Evolutionary conservation across 1,140 invertebrate species (phyloP).

Genomic region (Zaprionus gabonicus): DNA sequence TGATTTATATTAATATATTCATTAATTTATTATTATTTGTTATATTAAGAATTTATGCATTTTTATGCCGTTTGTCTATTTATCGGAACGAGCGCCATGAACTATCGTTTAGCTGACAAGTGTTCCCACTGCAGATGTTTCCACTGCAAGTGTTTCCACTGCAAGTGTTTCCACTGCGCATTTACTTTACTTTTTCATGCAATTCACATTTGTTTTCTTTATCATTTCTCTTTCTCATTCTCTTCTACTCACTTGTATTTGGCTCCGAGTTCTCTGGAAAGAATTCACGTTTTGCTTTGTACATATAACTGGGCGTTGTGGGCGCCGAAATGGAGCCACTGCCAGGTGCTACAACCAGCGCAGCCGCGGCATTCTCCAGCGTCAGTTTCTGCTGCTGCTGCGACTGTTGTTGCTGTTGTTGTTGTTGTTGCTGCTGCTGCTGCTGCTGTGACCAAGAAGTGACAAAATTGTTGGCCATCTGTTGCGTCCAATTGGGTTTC

Average conservation of each 20-base stretch:
- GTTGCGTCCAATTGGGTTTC: constrained; percentile 77
- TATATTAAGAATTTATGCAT: too few species aligned
- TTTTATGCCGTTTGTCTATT: neutral
- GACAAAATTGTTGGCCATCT: constrained; percentile 80
- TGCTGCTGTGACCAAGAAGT: constrained; percentile 83
- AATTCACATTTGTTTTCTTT: neutral
- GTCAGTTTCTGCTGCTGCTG: constrained; percentile 66
- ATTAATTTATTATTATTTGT: too few species aligned
- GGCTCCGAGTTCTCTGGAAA: constrained; percentile 91
- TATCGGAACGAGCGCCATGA: neutral
- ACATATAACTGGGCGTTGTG: constrained; percentile 82
- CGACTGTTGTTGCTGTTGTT: constrained; percentile 61
- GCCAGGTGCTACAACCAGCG: constrained; percentile 59
- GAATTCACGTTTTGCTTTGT: constrained; percentile 87
- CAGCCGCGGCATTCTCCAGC: constrained; percentile 66
- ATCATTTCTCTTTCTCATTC: neutral
- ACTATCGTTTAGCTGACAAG: neutral
- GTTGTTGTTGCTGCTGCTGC: constrained; percentile 77
- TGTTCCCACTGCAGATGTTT: too few species aligned
- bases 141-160: neutral
- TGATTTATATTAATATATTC: too few species aligned
- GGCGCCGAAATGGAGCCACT: constrained; percentile 81
- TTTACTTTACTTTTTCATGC: neutral
- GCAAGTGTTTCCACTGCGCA: neutral
- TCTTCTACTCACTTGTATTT: constrained; percentile 89